Conservation (phyloP, 2,797 vertebrate genomes). For the Hyperoplus immaculatus region DNA sequence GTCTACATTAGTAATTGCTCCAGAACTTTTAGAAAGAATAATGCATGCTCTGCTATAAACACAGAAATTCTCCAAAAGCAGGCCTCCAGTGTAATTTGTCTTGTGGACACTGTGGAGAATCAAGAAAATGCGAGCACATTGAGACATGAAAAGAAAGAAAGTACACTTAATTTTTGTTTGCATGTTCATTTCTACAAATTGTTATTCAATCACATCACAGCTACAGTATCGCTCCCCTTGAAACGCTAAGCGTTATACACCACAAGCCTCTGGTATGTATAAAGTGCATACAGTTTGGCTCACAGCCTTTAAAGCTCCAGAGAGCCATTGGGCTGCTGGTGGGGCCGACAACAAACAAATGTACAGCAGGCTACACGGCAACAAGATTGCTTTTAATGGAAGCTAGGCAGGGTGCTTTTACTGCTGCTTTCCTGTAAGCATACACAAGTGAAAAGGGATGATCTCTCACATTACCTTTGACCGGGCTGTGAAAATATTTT, state of each 20-base stretch:
- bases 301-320: slow-evolving; percentile 50
- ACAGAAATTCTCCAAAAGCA: slow-evolving; percentile 53
- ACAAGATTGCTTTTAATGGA: slow-evolving; percentile 72
- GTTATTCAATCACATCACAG: slow-evolving; percentile 12
- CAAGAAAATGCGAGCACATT: slow-evolving; percentile 62
- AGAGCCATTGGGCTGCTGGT: slow-evolving; percentile 38
- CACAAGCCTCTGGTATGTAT: slow-evolving; percentile 14
- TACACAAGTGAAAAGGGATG: slow-evolving; percentile 56
- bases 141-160: slow-evolving; percentile 20
- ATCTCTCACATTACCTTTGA: slow-evolving; percentile 70
- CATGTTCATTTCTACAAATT: slow-evolving; percentile 7
- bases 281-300: slow-evolving; percentile 51
- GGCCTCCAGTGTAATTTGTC: slow-evolving; percentile 65
- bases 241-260: slow-evolving; percentile 29
- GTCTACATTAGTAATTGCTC: slow-evolving; percentile 61
- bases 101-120: slow-evolving; percentile 59
- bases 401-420: slow-evolving; percentile 61
- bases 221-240: background rate
- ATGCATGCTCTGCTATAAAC: slow-evolving; percentile 66
- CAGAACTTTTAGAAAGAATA: slow-evolving; percentile 64
- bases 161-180: background rate
- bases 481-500: slow-evolving; percentile 49
- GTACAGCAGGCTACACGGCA: slow-evolving; percentile 40
- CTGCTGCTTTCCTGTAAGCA: slow-evolving; percentile 74
- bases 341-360: slow-evolving; percentile 58